Percentiles rank a stretch among this genome's conserved stretches.
These are phyloP conservation scores for Boleophthalmus pectinirostris DNA, from an alignment of 2,113 vertebrate species.

Conservation along the genomic window DNA sequence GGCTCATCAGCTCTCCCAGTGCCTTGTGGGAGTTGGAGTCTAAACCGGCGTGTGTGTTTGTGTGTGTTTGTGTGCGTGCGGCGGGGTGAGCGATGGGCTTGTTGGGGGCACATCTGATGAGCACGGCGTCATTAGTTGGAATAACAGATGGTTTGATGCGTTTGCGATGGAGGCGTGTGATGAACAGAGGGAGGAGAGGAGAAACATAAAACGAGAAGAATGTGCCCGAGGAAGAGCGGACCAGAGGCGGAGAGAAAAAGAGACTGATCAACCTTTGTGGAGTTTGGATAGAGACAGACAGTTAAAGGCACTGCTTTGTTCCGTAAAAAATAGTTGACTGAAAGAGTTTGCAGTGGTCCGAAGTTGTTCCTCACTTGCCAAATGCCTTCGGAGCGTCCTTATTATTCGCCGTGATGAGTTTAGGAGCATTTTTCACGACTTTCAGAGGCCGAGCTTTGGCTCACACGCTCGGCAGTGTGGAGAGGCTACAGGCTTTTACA, in stretches of 20 bases:
- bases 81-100: conserved; percentile 25
- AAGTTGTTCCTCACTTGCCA: no score
- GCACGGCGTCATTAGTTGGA: conserved; percentile 39
- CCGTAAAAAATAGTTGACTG: no score
- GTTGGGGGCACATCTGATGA: conserved; percentile 24
- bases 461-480: no score
- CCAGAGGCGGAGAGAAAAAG: conserved; percentile 29
- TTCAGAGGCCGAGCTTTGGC: no score
- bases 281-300: conserved; percentile 17
- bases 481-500: no score
- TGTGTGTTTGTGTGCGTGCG: conserved; percentile 14
- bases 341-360: neutral
- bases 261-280: conserved; percentile 33
- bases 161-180: conserved; percentile 26
- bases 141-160: conserved; percentile 44
- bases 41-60: conserved; percentile 52
- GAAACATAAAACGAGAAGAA: conserved; percentile 51
- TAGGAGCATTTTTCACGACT: no score
- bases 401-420: no score
- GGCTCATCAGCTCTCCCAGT: conserved; percentile 41
- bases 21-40: conserved; percentile 42
- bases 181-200: conserved; percentile 52
- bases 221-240: conserved; percentile 54
- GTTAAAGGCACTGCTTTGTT: neutral
- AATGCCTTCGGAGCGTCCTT: no score